Percentiles rank a stretch among this genome's conserved stretches.
These are phyloP conservation scores for Symphodus melops DNA, from an alignment of 2,113 vertebrate genomes.

Conservation along the genomic window DNA sequence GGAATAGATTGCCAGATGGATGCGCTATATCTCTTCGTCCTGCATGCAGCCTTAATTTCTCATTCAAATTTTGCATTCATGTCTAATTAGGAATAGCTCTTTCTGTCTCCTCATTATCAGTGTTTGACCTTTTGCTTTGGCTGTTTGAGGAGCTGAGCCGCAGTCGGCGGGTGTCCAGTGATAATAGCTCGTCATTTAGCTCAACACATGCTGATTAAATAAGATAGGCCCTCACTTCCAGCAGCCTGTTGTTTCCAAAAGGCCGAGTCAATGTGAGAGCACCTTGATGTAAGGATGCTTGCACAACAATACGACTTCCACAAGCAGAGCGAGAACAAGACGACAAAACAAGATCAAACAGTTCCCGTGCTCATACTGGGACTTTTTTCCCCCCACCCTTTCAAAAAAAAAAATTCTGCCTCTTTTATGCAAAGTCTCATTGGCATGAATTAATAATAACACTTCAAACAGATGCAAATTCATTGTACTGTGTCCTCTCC, in stretches of 20 bases:
- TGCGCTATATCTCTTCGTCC: slow-evolving; percentile 16
- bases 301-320: slow-evolving; percentile 50
- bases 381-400: slow-evolving; percentile 28
- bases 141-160: slow-evolving; percentile 74
- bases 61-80: slow-evolving; percentile 70
- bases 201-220: slow-evolving; percentile 81
- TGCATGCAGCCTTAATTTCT: slow-evolving; percentile 48
- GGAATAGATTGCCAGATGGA: slow-evolving; percentile 42
- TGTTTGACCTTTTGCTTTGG: slow-evolving; percentile 80
- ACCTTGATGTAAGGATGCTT: slow-evolving; percentile 42
- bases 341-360: slow-evolving; percentile 60
- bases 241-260: slow-evolving; percentile 49
- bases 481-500: slow-evolving; percentile 72
- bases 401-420: slow-evolving; percentile 49
- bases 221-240: slow-evolving; percentile 72
- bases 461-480: slow-evolving; percentile 82
- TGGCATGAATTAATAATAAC: slow-evolving; percentile 80
- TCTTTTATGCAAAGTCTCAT: slow-evolving; percentile 68
- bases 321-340: slow-evolving; percentile 36
- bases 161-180: slow-evolving; percentile 68
- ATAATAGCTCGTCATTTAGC: slow-evolving; percentile 78
- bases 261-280: slow-evolving; percentile 30
- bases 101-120: slow-evolving; percentile 74
- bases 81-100: slow-evolving; percentile 73
- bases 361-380: slow-evolving; percentile 42